phyloP scores from a whole-genome alignment of 2,888 invertebrate species.

The Cerastoderma edule region DNA sequence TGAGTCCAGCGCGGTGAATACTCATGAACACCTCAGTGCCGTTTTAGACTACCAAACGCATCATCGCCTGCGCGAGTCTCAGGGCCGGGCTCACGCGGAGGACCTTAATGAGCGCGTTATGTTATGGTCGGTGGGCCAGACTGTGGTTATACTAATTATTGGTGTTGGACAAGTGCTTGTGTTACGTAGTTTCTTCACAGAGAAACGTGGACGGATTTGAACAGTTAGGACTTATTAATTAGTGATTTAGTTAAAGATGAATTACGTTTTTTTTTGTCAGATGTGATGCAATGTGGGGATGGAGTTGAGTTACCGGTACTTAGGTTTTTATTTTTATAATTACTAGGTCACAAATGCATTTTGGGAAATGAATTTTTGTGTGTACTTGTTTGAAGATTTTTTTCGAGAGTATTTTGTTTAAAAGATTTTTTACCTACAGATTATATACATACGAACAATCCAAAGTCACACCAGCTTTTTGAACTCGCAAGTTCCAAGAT shows the following conservation, averaged over 20 bases:
- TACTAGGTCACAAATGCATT: too few species aligned
- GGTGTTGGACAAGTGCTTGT: conserved; percentile 96
- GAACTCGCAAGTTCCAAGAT: too few species aligned
- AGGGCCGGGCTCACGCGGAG: conserved; percentile 97
- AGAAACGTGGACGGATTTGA: conserved; percentile 84
- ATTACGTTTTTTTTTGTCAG: too few species aligned
- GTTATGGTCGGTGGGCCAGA: conserved; percentile 95
- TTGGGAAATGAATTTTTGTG: too few species aligned
- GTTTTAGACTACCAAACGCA: conserved; percentile 98
- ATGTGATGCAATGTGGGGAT: too few species aligned
- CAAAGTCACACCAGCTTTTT: too few species aligned
- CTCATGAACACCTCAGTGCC: conserved; percentile 94
- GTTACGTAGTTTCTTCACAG: conserved; percentile 95
- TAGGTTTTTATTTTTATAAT: too few species aligned
- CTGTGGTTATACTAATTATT: conserved; percentile 92
- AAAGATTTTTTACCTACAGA: too few species aligned
- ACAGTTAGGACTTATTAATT: background rate
- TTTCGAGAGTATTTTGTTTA: too few species aligned
- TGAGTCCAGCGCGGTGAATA: conserved; percentile 95
- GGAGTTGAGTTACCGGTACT: too few species aligned
- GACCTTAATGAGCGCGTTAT: conserved; percentile 96
- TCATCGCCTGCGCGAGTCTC: conserved; percentile 96
- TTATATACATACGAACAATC: too few species aligned
- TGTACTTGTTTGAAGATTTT: too few species aligned
- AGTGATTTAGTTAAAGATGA: conserved; percentile 1